Evolutionary conservation across 1,140 invertebrate genomes (phyloP), one percentile per base, ranked within the genome.

Genomic region (Parasteatoda tepidariorum): DNA sequence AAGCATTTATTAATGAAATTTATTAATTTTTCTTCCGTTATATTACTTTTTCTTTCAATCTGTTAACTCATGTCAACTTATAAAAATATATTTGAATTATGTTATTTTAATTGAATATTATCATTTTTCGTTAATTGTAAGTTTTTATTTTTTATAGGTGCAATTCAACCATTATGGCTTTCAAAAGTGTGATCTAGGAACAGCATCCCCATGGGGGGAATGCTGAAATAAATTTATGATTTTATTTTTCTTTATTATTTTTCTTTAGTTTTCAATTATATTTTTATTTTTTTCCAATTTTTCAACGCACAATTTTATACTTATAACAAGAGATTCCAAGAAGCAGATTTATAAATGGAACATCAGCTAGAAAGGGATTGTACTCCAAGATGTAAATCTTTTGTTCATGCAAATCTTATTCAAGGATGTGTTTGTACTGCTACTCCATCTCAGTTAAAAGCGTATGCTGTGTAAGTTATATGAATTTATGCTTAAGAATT

Each of bases 231-330:
- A 74, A 83, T 79, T 71, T 74, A 67, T n/a, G 61, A 38, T 48
- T 66, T 33, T 33, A 34, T 67, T 34, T 66, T 74, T 66, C 31
- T 55, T 26, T 41, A 15, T 67, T 62, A 28, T 13, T 62, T 68
- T 34, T 74, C 5, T 92, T 92, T 84, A 91, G 90, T 88, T 94
- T 95, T 75, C 93, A 95, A 83, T 95, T 93, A 87, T 94, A 95
- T 86, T 94, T 93, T 87, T 91, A 92, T 4, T 93, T 93, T 84
- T 92, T 90, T 87, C n/a, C n/a, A n/a, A n/a, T 93, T 92, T 54
- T 91, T 91, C 84, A 90, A 91, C 83, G 91, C 91, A 7, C n/a
- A 64, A 11, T 54, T 73, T 38, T 41, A 41, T 9, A 31, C 31
- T 6, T 15, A 0, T 2, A 34, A 3, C 26, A 28, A 9, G 13